Evolutionary conservation across 1,140 invertebrate species (phyloP), one percentile per base, ranked within the genome.

Genomic region (Popillia japonica): DNA sequence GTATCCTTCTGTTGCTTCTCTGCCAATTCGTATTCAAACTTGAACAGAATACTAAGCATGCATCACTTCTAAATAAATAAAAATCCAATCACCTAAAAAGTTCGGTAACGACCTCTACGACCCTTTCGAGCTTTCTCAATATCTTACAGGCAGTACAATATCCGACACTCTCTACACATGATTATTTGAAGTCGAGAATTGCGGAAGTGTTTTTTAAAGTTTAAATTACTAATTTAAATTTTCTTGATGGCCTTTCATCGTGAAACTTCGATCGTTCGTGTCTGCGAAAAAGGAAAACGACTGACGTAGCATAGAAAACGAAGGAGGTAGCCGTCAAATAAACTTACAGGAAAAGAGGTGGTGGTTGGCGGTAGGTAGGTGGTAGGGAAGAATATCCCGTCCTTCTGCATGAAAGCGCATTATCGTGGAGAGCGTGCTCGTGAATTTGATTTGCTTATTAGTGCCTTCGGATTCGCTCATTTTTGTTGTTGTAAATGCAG

Each of bases 191-290:
- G 72, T 74, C 40, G 22, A 20, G 40, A 17, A 74, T 74, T 74
- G 40, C 41, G 34, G 27, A 34, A 74, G 41, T 74, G 72, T 74
- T 74, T 42, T 44, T 44, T 74, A 74, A 74, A 74, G 72, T 74
- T 72, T 74, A 74, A 74, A 74, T 74, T 74, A 44, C 34, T 44
- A 74, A 74, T 74, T 74, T 74, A 74, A 74, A 74, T 74, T 74
- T 74, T 74, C 72, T 74, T 74, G 34, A 42, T 74, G 72, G 20
- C 7, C 61, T 68, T 68, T 68, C 61, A 68, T 68, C 27, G 17
- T 23, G 20, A 34, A 10, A 68, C 27, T 27, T 68, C 20, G 20
- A 68, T 68, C 20, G 20, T 10, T 68, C 20, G 27, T 68, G 27
- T 68, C 59, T 61, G 17, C 61, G 61, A 34, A 68, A 68, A 68